Conservation (phyloP, 2,797 vertebrate species). For the Girardinus metallicus region DNA sequence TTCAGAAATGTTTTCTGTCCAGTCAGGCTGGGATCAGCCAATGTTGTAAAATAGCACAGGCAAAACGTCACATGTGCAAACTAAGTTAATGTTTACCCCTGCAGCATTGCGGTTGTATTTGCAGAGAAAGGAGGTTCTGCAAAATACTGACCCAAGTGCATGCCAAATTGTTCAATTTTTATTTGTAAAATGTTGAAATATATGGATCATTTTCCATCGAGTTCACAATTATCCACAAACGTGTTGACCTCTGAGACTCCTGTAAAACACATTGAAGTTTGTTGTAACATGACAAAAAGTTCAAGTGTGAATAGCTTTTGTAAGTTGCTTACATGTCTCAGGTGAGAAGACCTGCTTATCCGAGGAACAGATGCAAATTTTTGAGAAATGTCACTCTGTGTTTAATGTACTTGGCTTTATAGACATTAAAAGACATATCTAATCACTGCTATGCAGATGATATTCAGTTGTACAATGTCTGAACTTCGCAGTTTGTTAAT, state of each 20-base stretch:
- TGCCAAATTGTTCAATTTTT: not conserved
- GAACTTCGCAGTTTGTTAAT: not conserved
- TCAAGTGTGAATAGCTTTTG: not conserved
- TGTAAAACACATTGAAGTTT: not conserved
- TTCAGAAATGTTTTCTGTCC: not conserved
- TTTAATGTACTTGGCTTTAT: not conserved
- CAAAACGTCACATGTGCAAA: not conserved
- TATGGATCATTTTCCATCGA: not conserved
- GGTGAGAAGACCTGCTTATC: constrained; percentile 8
- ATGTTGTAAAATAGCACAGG: not conserved
- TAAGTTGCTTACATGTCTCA: constrained; percentile 1
- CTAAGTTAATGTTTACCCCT: not conserved
- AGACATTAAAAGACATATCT: not conserved
- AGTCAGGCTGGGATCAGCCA: not conserved
- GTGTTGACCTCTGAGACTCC: not conserved
- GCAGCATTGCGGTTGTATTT: not conserved
- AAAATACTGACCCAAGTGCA: too few species aligned
- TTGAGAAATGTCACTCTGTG: constrained; percentile 6
- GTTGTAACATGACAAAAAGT: not conserved
- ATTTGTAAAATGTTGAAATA: not conserved
- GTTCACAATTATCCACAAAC: not conserved
- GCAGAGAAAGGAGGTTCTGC: too few species aligned
- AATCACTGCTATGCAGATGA: not conserved
- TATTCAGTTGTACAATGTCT: not conserved
- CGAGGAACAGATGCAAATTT: constrained; percentile 23